A percentile compares a stretch with the other conserved stretches of the same genome.
Evolutionary conservation across 2,888 invertebrate genomes (phyloP).

Genomic region (Cryptocheilus praepositus): DNA sequence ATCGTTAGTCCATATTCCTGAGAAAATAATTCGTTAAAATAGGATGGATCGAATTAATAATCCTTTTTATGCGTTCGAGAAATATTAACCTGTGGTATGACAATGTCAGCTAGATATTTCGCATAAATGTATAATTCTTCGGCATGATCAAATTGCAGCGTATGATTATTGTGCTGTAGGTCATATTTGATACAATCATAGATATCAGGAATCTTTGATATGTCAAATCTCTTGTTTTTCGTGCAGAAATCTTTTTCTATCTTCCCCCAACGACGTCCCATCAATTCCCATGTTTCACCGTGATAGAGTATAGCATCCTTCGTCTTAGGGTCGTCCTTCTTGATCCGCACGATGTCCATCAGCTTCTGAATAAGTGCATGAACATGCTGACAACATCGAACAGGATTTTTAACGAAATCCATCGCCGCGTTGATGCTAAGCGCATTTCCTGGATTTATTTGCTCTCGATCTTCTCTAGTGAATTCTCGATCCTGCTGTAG

Average conservation of each 20-base stretch:
- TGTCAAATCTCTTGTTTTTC: constrained; percentile 94
- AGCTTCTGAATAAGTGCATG: constrained; percentile 91
- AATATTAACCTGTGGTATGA: constrained; percentile 91
- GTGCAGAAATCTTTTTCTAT: constrained; percentile 98
- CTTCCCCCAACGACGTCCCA: constrained; percentile 98
- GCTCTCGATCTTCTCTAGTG: constrained; percentile 87
- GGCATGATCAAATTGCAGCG: constrained; percentile 92
- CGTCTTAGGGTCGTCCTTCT: constrained; percentile 92
- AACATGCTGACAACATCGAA: constrained; percentile 93
- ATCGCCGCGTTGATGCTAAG: constrained; percentile 93
- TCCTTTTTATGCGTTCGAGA: neutral
- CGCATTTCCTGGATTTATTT: constrained; percentile 94
- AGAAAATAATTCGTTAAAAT: constrained; percentile 29
- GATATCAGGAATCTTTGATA: constrained; percentile 99
- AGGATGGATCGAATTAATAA: constrained; percentile 5
- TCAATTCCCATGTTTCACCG: constrained; percentile 98
- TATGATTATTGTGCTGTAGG: constrained; percentile 97
- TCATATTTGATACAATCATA: constrained; percentile 99
- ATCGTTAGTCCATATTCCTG: constrained; percentile 97
- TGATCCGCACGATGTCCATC: constrained; percentile 88
- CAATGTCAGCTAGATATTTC: constrained; percentile 98
- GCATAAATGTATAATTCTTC: constrained; percentile 96
- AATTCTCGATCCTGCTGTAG: constrained; percentile 95
- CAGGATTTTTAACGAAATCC: constrained; percentile 97
- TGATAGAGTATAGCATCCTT: constrained; percentile 96